phyloP scores from a whole-genome alignment of 2,113 vertebrate species.

The Puffinus mauretanicus region DNA sequence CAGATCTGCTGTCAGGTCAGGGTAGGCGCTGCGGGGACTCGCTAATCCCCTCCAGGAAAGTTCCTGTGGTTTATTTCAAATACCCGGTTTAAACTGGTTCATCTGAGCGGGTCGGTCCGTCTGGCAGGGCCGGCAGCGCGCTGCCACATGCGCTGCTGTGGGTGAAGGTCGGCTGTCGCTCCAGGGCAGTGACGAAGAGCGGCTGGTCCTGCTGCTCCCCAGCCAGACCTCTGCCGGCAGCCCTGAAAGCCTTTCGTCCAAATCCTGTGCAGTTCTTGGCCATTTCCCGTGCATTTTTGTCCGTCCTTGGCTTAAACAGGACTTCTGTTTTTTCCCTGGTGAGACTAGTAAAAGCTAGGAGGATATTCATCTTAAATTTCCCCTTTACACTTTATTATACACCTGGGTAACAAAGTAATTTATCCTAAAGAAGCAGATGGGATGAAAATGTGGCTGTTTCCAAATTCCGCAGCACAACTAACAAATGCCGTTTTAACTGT shows the following conservation, averaged over 20 bases:
- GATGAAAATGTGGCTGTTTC: neutral
- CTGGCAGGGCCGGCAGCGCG: neutral
- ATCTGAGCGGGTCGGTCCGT: neutral
- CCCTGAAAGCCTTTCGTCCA: neutral
- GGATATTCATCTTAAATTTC: neutral
- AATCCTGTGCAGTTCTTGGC: neutral
- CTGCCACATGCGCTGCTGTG: neutral
- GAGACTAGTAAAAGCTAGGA: neutral
- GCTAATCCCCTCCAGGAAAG: constrained; percentile 18
- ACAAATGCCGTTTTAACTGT: neutral
- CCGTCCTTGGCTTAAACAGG: neutral
- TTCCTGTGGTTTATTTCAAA: neutral
- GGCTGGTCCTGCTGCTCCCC: neutral
- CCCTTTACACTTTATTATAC: neutral
- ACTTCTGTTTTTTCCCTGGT: neutral
- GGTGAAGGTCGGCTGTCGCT: neutral
- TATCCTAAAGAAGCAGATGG: neutral
- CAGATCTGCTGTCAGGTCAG: neutral
- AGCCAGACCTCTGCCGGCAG: neutral
- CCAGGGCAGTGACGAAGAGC: neutral
- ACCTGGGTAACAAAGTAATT: neutral
- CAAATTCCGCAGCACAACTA: neutral
- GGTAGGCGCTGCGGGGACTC: neutral
- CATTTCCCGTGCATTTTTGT: neutral
- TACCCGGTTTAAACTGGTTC: neutral